Conservation (phyloP, 2,113 vertebrate species). For the Cephalopterus ornatus region DNA sequence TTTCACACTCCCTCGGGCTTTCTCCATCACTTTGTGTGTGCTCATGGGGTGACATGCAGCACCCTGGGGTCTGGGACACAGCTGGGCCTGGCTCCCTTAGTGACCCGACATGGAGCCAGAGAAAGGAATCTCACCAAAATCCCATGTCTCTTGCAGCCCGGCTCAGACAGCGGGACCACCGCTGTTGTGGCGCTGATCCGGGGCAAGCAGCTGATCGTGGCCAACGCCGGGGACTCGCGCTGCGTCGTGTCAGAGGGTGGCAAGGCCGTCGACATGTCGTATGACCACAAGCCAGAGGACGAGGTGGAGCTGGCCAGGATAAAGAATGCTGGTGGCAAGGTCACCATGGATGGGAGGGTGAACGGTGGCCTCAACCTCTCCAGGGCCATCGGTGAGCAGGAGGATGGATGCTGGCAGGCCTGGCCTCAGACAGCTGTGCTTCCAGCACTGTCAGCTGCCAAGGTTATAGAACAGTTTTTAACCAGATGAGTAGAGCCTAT, state of each 20-base stretch:
- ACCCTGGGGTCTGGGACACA: neutral
- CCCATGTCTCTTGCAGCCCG: conserved; percentile 77
- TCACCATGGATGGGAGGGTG: conserved; percentile 96
- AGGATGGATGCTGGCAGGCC: neutral
- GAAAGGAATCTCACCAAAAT: neutral
- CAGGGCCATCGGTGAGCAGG: conserved; percentile 88
- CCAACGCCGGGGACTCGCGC: conserved; percentile 96
- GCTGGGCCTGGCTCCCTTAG: neutral
- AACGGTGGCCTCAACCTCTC: conserved; percentile 97
- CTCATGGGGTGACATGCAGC: neutral
- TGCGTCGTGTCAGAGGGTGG: conserved; percentile 93
- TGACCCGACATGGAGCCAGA: fast-evolving
- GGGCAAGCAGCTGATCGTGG: conserved; percentile 95
- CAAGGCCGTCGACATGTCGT: conserved; percentile 95
- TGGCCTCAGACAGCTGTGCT: fast-evolving
- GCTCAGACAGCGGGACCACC: conserved; percentile 96
- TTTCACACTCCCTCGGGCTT: neutral
- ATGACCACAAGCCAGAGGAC: conserved; percentile 97
- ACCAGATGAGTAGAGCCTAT: neutral
- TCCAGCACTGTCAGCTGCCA: neutral
- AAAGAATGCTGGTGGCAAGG: conserved; percentile 96
- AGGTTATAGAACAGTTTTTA: too few relatives aligned
- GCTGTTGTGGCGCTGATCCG: conserved; percentile 94
- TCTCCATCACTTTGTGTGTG: neutral
- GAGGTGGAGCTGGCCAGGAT: conserved; percentile 94